Base-by-base conservation (phyloP, 2,888 invertebrate species). In the Sturmia bella region DNA sequence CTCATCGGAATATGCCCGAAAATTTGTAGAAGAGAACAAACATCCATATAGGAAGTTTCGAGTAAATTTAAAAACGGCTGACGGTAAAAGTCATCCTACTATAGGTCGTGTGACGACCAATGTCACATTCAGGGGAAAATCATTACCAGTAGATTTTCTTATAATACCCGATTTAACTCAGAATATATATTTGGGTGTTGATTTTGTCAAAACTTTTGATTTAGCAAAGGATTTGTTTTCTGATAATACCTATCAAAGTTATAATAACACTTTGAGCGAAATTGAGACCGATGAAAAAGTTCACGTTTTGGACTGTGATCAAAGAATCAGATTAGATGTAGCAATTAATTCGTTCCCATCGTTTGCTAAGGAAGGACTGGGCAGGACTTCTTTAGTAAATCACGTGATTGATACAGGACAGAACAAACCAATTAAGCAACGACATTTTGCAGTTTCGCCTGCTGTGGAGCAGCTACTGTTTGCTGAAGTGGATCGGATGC, bases 291-390 rank as follows among this genome's bases (percentile, higher is more conserved):
- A 37, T 54, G 17, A 21, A 1, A 64, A 64, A 43, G 9, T 24
- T 48, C 64, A 64, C 24, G 37, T 0, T 24, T 15, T 74, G 5
- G 12, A 13, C 7, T 2, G 1, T 9, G 57, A 64, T 1, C 21
- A 56, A 21, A 43, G 24, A 15, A 13, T 1, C 15, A 24, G 37
- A 17, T 24, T 74, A 1, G 12, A 39, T n/a, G 5, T 1, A 12
- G 72, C 52, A 11, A 66, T 74, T 3, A 64, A 57, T 12, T 9
- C 66, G 13, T 50, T 74, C 37, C 61, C 76, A 0, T 76, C 76
- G 5, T 69, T 52, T 24, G n/a, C 76, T 4, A 68, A 52, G 27
- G 52, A 76, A 52, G 68, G 76, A 0, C 19, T 76, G 4, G 76
- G 68, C 6, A 41, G 68, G 17, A 69, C 76, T 0, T 19, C 76